Evolutionary conservation across 2,797 vertebrate genomes (phyloP).

Genomic region (Sternotherus odoratus): DNA sequence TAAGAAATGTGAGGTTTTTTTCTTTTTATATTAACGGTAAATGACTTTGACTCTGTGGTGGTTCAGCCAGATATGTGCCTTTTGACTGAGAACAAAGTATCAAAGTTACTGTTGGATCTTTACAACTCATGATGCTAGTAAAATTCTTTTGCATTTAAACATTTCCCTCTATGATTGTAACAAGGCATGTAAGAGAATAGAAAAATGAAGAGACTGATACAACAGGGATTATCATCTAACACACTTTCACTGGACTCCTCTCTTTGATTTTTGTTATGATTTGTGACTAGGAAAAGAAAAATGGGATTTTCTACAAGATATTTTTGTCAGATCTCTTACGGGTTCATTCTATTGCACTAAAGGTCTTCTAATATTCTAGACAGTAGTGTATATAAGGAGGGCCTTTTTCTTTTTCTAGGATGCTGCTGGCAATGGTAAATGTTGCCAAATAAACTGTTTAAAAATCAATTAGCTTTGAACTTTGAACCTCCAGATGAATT

Average conservation of each 20-base stretch:
- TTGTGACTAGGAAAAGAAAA: not conserved
- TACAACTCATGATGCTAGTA: not conserved
- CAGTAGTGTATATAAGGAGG: not conserved
- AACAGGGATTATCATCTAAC: not conserved
- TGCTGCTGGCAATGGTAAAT: not conserved
- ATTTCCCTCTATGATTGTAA: not conserved
- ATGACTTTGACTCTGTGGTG: not conserved
- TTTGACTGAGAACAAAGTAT: not conserved
- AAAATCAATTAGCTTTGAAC: not conserved
- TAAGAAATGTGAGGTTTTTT: fast-evolving
- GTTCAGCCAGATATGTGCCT: not conserved
- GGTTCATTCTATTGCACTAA: not conserved
- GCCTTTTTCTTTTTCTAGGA: not conserved
- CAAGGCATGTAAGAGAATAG: not conserved
- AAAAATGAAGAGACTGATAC: not conserved
- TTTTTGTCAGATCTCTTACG: not conserved
- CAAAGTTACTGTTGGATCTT: not conserved
- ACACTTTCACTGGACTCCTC: not conserved
- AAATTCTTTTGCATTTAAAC: not conserved
- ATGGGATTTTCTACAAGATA: not conserved
- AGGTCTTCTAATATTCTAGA: slow-evolving; percentile 9
- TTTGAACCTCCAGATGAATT: not conserved
- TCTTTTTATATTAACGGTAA: not conserved
- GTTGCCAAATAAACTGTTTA: not conserved
- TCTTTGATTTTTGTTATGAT: slow-evolving; percentile 14